phyloP scores from a whole-genome alignment of 2,113 vertebrate species.

The Gavia stellata region DNA sequence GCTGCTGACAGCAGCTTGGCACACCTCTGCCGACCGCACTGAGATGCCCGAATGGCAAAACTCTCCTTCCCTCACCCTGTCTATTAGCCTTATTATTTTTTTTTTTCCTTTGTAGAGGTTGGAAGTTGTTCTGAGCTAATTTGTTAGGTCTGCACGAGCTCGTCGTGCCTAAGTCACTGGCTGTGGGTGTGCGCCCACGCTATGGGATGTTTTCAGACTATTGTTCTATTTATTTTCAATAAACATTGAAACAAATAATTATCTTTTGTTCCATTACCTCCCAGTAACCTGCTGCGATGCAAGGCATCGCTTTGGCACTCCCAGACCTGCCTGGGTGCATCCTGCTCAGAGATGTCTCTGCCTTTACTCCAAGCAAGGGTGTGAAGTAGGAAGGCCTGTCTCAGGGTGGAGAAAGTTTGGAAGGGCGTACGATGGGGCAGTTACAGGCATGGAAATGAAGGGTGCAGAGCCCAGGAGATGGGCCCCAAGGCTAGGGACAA shows the following conservation, averaged over 20 bases:
- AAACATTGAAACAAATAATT: background rate
- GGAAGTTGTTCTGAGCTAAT: background rate
- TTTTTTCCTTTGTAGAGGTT: background rate
- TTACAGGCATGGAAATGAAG: background rate
- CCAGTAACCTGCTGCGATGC: accelerated
- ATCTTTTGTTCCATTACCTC: background rate
- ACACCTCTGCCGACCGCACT: background rate
- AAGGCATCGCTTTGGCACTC: background rate
- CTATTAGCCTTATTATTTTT: background rate
- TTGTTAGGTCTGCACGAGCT: background rate
- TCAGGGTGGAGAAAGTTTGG: background rate
- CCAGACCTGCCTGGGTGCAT: background rate
- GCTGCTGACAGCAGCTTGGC: background rate
- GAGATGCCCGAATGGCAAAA: background rate
- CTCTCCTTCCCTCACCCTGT: background rate
- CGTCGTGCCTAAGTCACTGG: background rate
- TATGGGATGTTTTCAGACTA: background rate
- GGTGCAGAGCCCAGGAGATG: background rate
- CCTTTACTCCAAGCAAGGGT: background rate
- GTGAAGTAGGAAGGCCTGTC: background rate
- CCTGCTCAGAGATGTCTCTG: background rate
- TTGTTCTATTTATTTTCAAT: background rate
- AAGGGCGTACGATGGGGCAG: accelerated
- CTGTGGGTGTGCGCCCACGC: accelerated
- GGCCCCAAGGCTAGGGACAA: background rate